A percentile compares a stretch with the other conserved stretches of the same genome.
Conservation (phyloP, 2,113 vertebrate species). For the Petaurus breviceps region DNA sequence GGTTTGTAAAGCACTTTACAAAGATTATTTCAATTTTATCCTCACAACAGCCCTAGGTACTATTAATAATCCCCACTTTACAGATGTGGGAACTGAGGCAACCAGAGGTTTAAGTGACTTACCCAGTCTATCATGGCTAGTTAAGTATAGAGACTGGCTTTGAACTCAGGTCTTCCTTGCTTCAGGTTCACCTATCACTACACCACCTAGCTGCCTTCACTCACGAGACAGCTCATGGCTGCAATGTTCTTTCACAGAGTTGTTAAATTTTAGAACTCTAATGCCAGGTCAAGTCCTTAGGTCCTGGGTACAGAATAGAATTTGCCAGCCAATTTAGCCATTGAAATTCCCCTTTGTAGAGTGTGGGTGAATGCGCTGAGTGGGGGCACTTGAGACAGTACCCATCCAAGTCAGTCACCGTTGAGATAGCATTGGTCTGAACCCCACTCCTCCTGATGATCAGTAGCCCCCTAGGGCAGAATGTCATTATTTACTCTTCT, state of each 20-base stretch:
- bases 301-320: neutral
- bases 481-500: conserved; percentile 82
- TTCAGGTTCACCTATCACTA: neutral
- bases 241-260: neutral
- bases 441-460: conserved; percentile 37
- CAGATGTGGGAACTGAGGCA: neutral
- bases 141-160: neutral
- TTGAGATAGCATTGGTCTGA: neutral
- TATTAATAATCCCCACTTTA: neutral
- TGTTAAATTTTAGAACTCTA: neutral
- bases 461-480: conserved; percentile 56
- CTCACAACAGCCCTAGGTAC: neutral
- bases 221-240: neutral
- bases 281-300: neutral
- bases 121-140: neutral
- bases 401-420: neutral
- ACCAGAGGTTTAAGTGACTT: neutral
- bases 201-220: neutral
- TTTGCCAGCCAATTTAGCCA: neutral
- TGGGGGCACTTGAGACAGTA: neutral
- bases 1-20: neutral
- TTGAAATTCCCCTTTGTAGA: neutral
- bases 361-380: neutral
- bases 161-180: neutral
- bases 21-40: neutral